phyloP scores from a whole-genome alignment of 2,113 vertebrate genomes.

The Coturnix japonica region DNA sequence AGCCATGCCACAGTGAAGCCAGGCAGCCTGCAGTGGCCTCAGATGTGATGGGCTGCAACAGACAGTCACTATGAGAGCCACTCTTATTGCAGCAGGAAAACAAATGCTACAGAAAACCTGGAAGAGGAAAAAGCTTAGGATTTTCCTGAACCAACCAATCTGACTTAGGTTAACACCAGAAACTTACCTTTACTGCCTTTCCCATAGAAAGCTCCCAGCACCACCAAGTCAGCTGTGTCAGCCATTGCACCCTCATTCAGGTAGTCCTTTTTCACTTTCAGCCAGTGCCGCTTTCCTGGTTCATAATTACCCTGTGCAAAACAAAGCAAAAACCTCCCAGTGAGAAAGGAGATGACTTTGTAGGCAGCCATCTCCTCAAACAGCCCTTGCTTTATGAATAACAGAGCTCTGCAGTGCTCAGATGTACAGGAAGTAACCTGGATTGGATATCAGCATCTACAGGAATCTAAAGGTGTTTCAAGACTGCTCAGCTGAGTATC shows the following conservation, averaged over 20 bases:
- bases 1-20: background rate
- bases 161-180: background rate
- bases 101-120: background rate
- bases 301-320: slow-evolving; percentile 87
- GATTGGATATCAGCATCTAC: background rate
- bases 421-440: background rate
- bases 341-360: background rate
- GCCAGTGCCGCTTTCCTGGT: slow-evolving; percentile 96
- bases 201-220: slow-evolving; percentile 96
- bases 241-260: slow-evolving; percentile 97
- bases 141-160: background rate
- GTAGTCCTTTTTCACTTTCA: slow-evolving; percentile 99
- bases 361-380: background rate
- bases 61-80: background rate
- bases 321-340: background rate
- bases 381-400: background rate
- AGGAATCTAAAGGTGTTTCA: background rate
- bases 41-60: background rate
- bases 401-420: background rate
- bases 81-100: background rate
- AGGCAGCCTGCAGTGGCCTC: background rate
- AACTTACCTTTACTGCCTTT: slow-evolving; percentile 92
- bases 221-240: slow-evolving; percentile 95
- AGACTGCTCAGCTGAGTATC: background rate
- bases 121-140: background rate